Evolutionary conservation across 2,113 vertebrate species (phyloP).

Genomic region (Regulus satrapa): DNA sequence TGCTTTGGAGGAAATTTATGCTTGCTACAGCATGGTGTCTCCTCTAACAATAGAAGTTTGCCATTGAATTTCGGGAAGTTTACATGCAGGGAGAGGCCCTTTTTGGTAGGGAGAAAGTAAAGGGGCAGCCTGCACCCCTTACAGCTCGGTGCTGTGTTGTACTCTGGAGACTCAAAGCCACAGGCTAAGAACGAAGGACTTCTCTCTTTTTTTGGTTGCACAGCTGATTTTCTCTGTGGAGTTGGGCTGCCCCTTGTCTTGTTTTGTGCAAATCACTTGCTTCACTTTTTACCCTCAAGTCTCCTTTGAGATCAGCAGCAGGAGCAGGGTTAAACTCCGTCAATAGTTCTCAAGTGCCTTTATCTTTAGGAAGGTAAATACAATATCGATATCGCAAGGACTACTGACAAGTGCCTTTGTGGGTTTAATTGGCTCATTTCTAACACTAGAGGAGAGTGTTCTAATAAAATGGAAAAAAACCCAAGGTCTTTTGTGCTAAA

Average conservation of each 20-base stretch:
- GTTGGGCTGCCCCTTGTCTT: not conserved
- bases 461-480: not conserved
- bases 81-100: not conserved
- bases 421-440: not conserved
- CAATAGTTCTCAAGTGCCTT: not conserved
- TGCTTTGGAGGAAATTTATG: not conserved
- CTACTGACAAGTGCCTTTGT: not conserved
- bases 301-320: not conserved
- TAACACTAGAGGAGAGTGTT: not conserved
- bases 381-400: rapidly evolving
- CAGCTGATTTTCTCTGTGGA: not conserved
- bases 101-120: not conserved
- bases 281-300: not conserved
- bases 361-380: not conserved
- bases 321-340: not conserved
- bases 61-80: not conserved
- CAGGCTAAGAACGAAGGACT: not conserved
- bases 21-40: not conserved
- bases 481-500: not conserved
- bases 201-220: not conserved
- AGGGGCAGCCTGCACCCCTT: not conserved
- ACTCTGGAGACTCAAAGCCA: not conserved
- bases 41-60: not conserved
- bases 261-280: not conserved
- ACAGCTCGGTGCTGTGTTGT: rapidly evolving